Conservation (phyloP, 1,140 invertebrate species). For the Drosophila gunungcola region DNA sequence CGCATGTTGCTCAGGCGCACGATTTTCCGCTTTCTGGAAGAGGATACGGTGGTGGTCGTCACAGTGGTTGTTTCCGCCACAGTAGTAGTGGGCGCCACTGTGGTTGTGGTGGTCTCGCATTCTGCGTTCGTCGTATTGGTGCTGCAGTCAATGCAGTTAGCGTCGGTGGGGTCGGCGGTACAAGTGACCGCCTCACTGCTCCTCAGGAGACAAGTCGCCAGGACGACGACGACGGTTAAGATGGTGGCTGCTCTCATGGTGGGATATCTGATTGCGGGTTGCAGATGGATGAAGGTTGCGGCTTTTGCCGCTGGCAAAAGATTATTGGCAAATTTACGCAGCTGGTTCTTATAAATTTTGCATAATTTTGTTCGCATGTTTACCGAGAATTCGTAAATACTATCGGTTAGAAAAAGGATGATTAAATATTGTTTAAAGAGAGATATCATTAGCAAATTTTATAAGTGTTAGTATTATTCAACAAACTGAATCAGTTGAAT, state of each 20-base stretch:
- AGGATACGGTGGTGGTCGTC: slow-evolving; percentile 6
- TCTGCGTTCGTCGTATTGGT: not conserved
- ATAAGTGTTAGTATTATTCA: too few relatives aligned
- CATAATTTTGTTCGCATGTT: slow-evolving; percentile 8
- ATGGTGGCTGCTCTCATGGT: slow-evolving; percentile 13
- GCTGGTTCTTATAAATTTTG: slow-evolving; percentile 14
- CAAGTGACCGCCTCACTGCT: slow-evolving; percentile 39
- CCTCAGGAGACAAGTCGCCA: slow-evolving; percentile 17
- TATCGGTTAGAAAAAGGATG: not conserved
- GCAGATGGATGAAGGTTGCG: not conserved
- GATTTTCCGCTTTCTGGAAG: not conserved
- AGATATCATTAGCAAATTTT: not conserved
- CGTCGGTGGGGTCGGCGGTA: slow-evolving; percentile 7
- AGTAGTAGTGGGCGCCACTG: slow-evolving; percentile 1
- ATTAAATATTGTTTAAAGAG: not conserved
- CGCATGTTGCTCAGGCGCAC: slow-evolving; percentile 29
- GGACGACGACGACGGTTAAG: slow-evolving; percentile 13
- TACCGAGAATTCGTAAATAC: slow-evolving; percentile 12
- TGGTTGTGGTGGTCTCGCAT: slow-evolving; percentile 9
- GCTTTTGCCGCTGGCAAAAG: slow-evolving; percentile 9
- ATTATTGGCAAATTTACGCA: slow-evolving; percentile 36
- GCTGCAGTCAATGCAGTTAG: slow-evolving; percentile 28
- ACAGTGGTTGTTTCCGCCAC: not conserved
- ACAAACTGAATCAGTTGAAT: too few relatives aligned
- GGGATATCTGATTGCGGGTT: not conserved